A percentile compares a stretch with the other conserved stretches of the same genome.
Evolutionary conservation across 1,140 invertebrate species (phyloP).

Genomic region (Drosophila pachea): DNA sequence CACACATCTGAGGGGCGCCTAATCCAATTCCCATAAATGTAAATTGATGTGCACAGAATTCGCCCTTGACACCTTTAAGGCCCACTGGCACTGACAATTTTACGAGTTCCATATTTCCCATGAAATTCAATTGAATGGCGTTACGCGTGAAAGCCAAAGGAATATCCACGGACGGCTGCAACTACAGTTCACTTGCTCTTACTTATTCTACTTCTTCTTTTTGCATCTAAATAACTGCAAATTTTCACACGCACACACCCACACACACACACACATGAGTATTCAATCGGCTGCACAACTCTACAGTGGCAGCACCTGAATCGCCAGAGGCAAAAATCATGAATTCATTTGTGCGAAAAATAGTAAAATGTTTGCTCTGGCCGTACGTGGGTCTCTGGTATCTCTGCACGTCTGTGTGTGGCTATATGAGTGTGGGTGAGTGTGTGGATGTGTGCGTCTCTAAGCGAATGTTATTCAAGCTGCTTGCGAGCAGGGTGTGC

Average conservation of each 20-base stretch:
- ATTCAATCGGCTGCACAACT: conserved; percentile 33
- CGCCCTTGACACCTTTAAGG: conserved; percentile 48
- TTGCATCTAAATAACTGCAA: conserved; percentile 66
- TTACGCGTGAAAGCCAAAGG: conserved; percentile 45
- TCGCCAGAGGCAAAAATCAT: conserved; percentile 35
- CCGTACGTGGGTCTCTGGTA: conserved; percentile 7
- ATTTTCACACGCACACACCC: conserved; percentile 21
- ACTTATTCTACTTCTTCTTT: conserved; percentile 30
- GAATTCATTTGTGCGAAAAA: conserved; percentile 32
- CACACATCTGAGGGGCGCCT: too few relatives aligned
- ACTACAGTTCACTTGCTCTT: not conserved
- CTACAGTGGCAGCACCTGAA: conserved; percentile 51
- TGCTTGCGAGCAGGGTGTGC: conserved; percentile 31
- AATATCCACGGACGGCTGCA: conserved; percentile 35
- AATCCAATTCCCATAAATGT: not conserved
- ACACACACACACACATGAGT: conserved; percentile 9
- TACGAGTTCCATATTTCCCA: conserved; percentile 41
- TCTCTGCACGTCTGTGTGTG: not conserved
- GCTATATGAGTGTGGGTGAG: not conserved
- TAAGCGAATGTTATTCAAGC: conserved; percentile 10
- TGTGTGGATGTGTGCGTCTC: not conserved
- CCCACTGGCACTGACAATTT: conserved; percentile 46
- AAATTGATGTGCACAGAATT: conserved; percentile 37
- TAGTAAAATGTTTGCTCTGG: conserved; percentile 47
- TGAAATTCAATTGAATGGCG: conserved; percentile 71